These are phyloP conservation scores for Anoplius nigerrimus DNA, from an alignment of 2,888 invertebrate genomes.

Conservation along the genomic window DNA sequence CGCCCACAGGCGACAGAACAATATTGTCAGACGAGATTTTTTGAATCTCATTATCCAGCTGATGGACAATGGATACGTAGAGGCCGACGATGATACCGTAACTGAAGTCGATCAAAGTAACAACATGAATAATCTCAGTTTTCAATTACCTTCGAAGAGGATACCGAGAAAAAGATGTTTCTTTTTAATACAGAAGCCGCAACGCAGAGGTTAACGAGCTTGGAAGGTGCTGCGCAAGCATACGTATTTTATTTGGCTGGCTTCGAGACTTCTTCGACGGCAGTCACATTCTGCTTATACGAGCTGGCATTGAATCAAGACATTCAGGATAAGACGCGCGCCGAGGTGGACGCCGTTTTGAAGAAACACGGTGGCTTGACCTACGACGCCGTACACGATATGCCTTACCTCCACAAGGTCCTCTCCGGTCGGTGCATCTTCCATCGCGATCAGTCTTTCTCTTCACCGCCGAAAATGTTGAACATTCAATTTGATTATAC, in stretches of 20 bases:
- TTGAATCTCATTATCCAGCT: slow-evolving; percentile 70
- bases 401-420: slow-evolving; percentile 75
- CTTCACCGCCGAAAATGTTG: neutral
- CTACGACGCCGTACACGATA: slow-evolving; percentile 74
- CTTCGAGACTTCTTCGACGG: slow-evolving; percentile 76
- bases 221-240: slow-evolving; percentile 75
- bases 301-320: slow-evolving; percentile 73
- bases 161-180: neutral
- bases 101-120: neutral
- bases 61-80: slow-evolving; percentile 60
- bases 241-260: slow-evolving; percentile 76
- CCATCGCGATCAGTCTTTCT: too few relatives aligned
- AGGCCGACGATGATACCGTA: slow-evolving; percentile 44
- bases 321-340: slow-evolving; percentile 72
- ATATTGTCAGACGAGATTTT: slow-evolving; percentile 69
- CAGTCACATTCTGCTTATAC: slow-evolving; percentile 74
- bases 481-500: neutral
- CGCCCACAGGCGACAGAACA: slow-evolving; percentile 60
- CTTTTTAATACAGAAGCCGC: neutral
- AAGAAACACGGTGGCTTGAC: slow-evolving; percentile 67
- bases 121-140: neutral
- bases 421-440: slow-evolving; percentile 66
- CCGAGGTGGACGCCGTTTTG: slow-evolving; percentile 72
- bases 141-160: neutral
- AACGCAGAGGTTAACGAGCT: slow-evolving; percentile 36